phyloP scores from a whole-genome alignment of 2,113 vertebrate species.

The Gasterosteus aculeatus region DNA sequence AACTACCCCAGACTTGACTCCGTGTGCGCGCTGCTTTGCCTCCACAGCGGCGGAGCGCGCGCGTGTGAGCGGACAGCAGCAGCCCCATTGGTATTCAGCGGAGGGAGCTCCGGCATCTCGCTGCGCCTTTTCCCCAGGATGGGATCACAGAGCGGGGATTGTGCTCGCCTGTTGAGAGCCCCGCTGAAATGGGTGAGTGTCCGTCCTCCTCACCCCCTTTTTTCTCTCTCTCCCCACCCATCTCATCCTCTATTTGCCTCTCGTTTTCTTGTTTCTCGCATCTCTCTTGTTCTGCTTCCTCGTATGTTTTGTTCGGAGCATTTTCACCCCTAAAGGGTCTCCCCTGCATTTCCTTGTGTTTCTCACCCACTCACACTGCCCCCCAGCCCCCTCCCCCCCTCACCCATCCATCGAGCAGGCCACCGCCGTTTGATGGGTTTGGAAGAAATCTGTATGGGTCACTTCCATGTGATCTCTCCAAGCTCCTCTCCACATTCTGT shows the following conservation, averaged over 20 bases:
- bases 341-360: constrained; percentile 44
- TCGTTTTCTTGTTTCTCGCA: constrained; percentile 36
- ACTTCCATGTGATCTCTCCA: constrained; percentile 59
- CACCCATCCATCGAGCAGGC: constrained; percentile 46
- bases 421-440: constrained; percentile 67
- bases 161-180: constrained; percentile 80
- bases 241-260: constrained; percentile 31
- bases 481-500: constrained; percentile 61
- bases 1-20: constrained; percentile 69
- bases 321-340: constrained; percentile 40
- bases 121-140: constrained; percentile 80
- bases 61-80: constrained; percentile 71
- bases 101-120: constrained; percentile 79
- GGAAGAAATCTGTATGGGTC: constrained; percentile 57
- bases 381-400: constrained; percentile 35
- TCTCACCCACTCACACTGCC: constrained; percentile 45
- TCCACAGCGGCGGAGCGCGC: constrained; percentile 67
- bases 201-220: constrained; percentile 36
- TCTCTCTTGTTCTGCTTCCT: constrained; percentile 22
- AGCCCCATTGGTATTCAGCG: constrained; percentile 84
- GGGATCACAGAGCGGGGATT: constrained; percentile 86
- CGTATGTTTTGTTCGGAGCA: constrained; percentile 19
- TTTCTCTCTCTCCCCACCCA: background rate
- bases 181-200: constrained; percentile 79
- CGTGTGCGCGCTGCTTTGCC: constrained; percentile 60